Base-by-base conservation (phyloP, 2,888 invertebrate genomes). In the Idaea biselata region DNA sequence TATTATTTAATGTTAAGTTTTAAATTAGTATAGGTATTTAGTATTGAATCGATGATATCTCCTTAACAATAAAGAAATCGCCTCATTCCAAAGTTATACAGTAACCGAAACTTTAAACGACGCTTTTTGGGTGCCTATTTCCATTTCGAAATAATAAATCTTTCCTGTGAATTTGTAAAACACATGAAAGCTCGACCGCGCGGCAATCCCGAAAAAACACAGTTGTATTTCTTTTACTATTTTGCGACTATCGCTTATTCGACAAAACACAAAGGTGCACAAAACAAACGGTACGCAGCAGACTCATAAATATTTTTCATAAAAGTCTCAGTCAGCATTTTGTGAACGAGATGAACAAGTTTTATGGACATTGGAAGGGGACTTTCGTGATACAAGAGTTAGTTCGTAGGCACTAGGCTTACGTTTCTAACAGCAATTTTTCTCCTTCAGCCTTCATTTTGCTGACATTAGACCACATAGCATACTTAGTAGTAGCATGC, bases 331-430 rank as follows among this genome's bases (percentile, higher is more conserved):
- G 73, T 78, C 80, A 75, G 74, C 72, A 66, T 65, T 73, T 76
- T 69, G 68, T 66, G 73, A 73, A 74, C 74, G 73, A 78, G 78
- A 80, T 79, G 77, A 79, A 71, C 78, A 73, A 81, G 79, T 82
- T 85, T 86, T 85, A 88, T 84, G 81, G 82, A 78, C 78, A 80
- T 82, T 79, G 79, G 78, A 69, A 77, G 75, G 80, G 82, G 44
- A 44, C 44, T 14, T 44, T 44, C 44, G 14, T 44, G 44, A 44
- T 44, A 44, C 44, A 44, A 44, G 3, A 44, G 44, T 44, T 14
- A 78, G 68, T 68, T 71, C 82, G 80, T 76, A 44, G 44, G 14
- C 44, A 14, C 44, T 44, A 44, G 14, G 11, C 44, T 14, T 44
- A 11, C 44, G 44, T 44, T 33, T 6, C 33, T 44, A 44, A 44